Conservation (phyloP, 2,888 invertebrate species). For the Arge pagana region DNA sequence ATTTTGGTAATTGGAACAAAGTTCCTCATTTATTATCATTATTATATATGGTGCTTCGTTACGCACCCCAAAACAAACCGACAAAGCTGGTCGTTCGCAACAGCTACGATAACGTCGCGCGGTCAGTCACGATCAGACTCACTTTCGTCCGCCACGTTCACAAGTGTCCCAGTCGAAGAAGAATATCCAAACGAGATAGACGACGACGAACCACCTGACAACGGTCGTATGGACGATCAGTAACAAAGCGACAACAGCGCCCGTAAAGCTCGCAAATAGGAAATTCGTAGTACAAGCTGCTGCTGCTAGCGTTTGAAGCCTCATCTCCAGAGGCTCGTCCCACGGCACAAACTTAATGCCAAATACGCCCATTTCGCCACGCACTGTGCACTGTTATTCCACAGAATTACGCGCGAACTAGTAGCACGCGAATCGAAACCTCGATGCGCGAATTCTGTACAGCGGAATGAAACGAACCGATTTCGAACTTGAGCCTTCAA, state of each 20-base stretch:
- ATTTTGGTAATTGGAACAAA: too few relatives aligned
- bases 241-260: conserved; percentile 62
- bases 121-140: conserved; percentile 40
- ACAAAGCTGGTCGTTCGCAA: too few relatives aligned
- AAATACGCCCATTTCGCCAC: conserved; percentile 57
- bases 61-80: too few relatives aligned
- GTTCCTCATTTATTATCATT: too few relatives aligned
- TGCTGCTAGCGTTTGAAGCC: conserved; percentile 83
- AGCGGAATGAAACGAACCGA: too few relatives aligned
- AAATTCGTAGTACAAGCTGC: conserved; percentile 73
- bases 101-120: conserved; percentile 16
- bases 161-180: conserved; percentile 56
- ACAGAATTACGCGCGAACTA: too few relatives aligned
- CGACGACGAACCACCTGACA: conserved; percentile 58
- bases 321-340: conserved; percentile 74
- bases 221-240: conserved; percentile 64
- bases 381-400: too few relatives aligned
- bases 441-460: too few relatives aligned
- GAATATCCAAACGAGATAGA: conserved; percentile 71
- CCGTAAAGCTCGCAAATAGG: conserved; percentile 63
- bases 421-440: too few relatives aligned
- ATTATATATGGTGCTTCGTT: too few relatives aligned
- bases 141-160: conserved; percentile 64
- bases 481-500: too few relatives aligned
- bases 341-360: conserved; percentile 88